These are phyloP conservation scores for Bellardia bayeri DNA, from an alignment of 2,888 invertebrate species.

Conservation along the genomic window DNA sequence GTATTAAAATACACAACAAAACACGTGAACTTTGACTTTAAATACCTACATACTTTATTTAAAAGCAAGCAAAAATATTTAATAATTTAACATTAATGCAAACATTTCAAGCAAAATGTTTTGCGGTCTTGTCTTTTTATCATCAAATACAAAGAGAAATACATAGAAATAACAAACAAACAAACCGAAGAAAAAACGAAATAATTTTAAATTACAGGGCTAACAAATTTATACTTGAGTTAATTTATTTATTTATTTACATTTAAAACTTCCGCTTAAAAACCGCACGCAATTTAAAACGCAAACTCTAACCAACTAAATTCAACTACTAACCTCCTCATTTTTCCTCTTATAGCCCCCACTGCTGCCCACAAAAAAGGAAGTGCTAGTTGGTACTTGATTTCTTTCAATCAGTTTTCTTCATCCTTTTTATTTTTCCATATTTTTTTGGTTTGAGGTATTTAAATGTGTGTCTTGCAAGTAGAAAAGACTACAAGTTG, in stretches of 20 bases:
- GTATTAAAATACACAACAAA: slow-evolving; percentile 38
- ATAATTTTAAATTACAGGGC: slow-evolving; percentile 50
- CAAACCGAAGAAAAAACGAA: background rate
- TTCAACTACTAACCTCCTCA: slow-evolving; percentile 57
- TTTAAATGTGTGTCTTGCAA: slow-evolving; percentile 4
- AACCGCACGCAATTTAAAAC: slow-evolving; percentile 67
- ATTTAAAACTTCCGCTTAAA: slow-evolving; percentile 55
- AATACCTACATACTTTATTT: slow-evolving; percentile 43
- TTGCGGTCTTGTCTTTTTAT: slow-evolving; percentile 9
- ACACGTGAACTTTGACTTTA: slow-evolving; percentile 58
- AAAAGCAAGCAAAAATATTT: background rate
- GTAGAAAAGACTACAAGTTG: background rate
- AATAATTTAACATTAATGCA: slow-evolving; percentile 11
- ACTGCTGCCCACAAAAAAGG: slow-evolving; percentile 34
- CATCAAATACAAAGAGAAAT: no score
- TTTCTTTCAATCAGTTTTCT: slow-evolving; percentile 43
- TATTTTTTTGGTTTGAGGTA: background rate
- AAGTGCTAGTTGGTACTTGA: slow-evolving; percentile 35
- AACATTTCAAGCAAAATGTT: background rate
- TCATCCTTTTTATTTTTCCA: slow-evolving; percentile 28
- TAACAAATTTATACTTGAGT: slow-evolving; percentile 24
- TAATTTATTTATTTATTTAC: slow-evolving; percentile 4
- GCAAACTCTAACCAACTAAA: background rate
- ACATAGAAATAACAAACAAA: background rate
- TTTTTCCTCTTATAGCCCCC: background rate